A percentile compares a stretch with the other conserved stretches of the same genome.
Evolutionary conservation across 2,113 vertebrate species (phyloP).

Genomic region (Tympanuchus pallidicinctus): DNA sequence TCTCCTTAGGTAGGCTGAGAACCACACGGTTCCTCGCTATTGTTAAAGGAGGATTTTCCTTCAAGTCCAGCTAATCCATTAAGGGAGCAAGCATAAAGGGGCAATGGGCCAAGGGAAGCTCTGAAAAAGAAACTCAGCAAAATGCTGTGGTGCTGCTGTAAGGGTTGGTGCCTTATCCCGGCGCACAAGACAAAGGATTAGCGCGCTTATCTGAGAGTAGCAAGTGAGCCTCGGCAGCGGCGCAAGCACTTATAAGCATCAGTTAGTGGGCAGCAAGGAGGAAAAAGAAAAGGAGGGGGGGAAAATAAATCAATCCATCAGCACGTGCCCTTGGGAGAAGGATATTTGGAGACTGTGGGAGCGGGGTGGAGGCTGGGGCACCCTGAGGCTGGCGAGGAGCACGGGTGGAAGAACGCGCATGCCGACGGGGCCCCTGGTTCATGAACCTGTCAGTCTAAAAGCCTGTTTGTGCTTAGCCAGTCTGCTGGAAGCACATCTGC

Average conservation of each 20-base stretch:
- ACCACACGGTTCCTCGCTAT: background rate
- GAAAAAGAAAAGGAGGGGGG: accelerated
- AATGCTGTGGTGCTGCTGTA: background rate
- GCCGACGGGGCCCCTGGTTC: constrained; percentile 41
- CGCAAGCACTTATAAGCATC: background rate
- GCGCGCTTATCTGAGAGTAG: constrained; percentile 46
- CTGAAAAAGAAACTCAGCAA: background rate
- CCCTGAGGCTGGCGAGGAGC: background rate
- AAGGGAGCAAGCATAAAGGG: constrained; percentile 22
- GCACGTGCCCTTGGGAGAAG: constrained; percentile 12
- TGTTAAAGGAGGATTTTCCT: constrained; percentile 55
- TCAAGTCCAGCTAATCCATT: constrained; percentile 60
- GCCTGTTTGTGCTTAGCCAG: constrained; percentile 70
- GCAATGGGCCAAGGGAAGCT: constrained; percentile 21
- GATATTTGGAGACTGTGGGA: background rate
- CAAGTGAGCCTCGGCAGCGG: constrained; percentile 1
- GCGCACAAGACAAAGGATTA: constrained; percentile 27
- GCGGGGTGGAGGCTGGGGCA: background rate
- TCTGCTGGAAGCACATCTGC: constrained; percentile 77
- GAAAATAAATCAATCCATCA: background rate
- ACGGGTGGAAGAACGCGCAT: background rate
- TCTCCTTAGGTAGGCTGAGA: constrained; percentile 2
- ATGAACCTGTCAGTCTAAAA: constrained; percentile 71
- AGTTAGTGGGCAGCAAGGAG: background rate
- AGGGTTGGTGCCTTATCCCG: constrained; percentile 1